Percentiles rank a stretch among this genome's conserved stretches.
These are phyloP conservation scores for Penaeus vannamei DNA, from an alignment of 1,140 invertebrate species.

Conservation along the genomic window DNA sequence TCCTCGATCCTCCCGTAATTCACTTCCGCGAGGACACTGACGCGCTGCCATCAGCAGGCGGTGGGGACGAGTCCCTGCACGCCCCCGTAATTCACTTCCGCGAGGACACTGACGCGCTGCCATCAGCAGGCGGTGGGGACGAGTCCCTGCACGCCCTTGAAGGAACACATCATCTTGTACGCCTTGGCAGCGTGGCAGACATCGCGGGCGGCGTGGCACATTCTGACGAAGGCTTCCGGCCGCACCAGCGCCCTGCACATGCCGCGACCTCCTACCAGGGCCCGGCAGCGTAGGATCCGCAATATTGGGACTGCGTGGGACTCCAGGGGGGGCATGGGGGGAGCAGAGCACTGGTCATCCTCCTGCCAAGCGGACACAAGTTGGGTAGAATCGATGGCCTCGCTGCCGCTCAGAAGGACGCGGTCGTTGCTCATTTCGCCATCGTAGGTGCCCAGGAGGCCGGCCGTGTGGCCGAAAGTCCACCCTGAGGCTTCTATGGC, in stretches of 20 bases:
- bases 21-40: no score
- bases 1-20: no score
- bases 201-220: background rate
- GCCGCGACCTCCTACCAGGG: background rate
- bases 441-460: slow-evolving; percentile 9
- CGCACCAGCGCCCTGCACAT: background rate
- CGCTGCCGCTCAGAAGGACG: background rate
- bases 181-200: background rate
- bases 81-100: background rate
- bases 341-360: background rate
- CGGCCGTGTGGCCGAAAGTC: background rate
- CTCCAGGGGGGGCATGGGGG: background rate
- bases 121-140: background rate
- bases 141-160: background rate
- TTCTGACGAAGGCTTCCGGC: background rate
- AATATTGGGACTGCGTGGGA: background rate
- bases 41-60: background rate
- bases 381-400: background rate
- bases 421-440: slow-evolving; percentile 3
- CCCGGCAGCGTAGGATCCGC: background rate
- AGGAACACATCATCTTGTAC: background rate
- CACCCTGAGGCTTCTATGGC: background rate
- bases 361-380: background rate
- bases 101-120: no score
- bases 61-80: background rate